Evolutionary conservation across 1,140 invertebrate genomes (phyloP).

Genomic region (Cydia splendana): DNA sequence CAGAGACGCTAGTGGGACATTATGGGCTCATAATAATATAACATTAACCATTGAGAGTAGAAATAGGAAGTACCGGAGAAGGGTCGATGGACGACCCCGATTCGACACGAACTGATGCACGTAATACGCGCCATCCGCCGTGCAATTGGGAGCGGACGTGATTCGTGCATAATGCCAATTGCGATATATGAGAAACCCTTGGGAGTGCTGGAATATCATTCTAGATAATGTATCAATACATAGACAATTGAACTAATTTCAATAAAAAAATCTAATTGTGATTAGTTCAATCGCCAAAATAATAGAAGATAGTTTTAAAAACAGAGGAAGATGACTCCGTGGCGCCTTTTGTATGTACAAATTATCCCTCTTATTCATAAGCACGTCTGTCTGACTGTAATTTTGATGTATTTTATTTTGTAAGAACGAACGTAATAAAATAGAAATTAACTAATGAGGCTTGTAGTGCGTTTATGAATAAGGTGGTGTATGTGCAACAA

Average conservation of each 20-base stretch:
- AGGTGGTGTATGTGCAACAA: not conserved
- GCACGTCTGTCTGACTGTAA: no score
- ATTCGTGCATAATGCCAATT: slow-evolving; percentile 11
- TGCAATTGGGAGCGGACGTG: not conserved
- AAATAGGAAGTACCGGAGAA: not conserved
- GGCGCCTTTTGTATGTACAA: not conserved
- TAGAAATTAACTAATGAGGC: no score
- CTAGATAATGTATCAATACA: no score
- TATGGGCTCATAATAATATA: no score
- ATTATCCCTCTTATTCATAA: no score
- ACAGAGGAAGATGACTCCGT: not conserved
- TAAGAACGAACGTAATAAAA: no score
- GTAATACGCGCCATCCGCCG: not conserved
- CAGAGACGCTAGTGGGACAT: no score
- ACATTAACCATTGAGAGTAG: not conserved
- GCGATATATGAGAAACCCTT: not conserved
- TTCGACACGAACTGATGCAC: not conserved
- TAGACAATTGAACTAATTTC: not conserved
- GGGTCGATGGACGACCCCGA: not conserved
- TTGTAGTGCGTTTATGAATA: no score
- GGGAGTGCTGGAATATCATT: not conserved
- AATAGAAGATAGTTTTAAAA: no score
- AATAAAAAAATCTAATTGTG: no score
- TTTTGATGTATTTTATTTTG: no score
- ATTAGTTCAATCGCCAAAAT: no score